Evolutionary conservation across 2,113 vertebrate species (phyloP).

Genomic region (western clawed frog (Xenopus tropicalis)): UCB_Xtro_10.0 CM004445.2:39534501-39535000

Average conservation of each 20-base stretch:
- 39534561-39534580: no score
- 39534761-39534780: constrained; percentile 2
- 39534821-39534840: constrained; percentile 9
- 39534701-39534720: not conserved
- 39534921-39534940: constrained; percentile 7
- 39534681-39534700: not conserved
- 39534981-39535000: not conserved
- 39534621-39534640: no score
- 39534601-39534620: no score
- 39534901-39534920: not conserved
- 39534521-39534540: no score
- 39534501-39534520: no score
- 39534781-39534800: not conserved
- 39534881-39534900: constrained; percentile 1
- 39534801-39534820: not conserved
- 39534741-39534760: constrained; percentile 1
- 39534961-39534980: not conserved
- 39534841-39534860: constrained; percentile 8
- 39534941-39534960: constrained; percentile 2
- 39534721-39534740: not conserved
- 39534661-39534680: no score
- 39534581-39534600: no score
- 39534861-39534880: constrained; percentile 21
- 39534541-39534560: no score
- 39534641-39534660: no score